Conservation (phyloP, 35 echinoderm and acorn worm genomes). For the Patiria miniata region DNA sequence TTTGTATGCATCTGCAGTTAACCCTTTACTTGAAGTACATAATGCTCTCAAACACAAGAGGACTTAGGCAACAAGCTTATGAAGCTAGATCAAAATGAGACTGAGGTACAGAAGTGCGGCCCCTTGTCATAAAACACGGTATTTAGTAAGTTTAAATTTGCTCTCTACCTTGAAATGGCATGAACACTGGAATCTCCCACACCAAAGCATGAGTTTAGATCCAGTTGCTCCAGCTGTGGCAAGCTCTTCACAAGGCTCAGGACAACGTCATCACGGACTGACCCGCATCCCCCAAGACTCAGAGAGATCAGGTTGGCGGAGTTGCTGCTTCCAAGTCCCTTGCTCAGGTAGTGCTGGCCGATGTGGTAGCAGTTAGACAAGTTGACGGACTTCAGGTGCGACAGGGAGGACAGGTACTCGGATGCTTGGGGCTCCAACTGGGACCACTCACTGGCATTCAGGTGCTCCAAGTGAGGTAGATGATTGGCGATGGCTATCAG, state of each 20-base stretch:
- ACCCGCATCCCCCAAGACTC: constrained; percentile 61
- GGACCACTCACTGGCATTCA: constrained; percentile 54
- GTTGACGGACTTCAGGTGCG: background rate
- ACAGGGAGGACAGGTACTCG: background rate
- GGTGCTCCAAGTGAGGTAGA: constrained; percentile 39
- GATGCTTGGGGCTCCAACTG: constrained; percentile 4
- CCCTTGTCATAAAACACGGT: too few relatives aligned
- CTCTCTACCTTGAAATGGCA: constrained; percentile 51
- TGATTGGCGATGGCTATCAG: constrained; percentile 57
- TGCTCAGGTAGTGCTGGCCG: constrained; percentile 41
- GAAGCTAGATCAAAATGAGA: too few relatives aligned
- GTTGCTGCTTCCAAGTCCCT: constrained; percentile 39
- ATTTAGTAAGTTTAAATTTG: too few relatives aligned
- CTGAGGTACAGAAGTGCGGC: too few relatives aligned
- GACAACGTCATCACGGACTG: constrained; percentile 70
- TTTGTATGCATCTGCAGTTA: too few relatives aligned
- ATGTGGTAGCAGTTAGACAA: constrained; percentile 46
- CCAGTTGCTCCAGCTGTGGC: constrained; percentile 48
- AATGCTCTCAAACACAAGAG: too few relatives aligned
- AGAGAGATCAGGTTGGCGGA: constrained; percentile 42
- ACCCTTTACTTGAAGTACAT: too few relatives aligned
- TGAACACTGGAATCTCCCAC: constrained; percentile 70
- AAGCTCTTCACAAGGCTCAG: constrained; percentile 32
- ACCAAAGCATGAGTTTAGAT: constrained; percentile 75
- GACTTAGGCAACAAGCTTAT: too few relatives aligned